Conservation (phyloP, 1,140 invertebrate species). For the Lasaia peninsularis region DNA sequence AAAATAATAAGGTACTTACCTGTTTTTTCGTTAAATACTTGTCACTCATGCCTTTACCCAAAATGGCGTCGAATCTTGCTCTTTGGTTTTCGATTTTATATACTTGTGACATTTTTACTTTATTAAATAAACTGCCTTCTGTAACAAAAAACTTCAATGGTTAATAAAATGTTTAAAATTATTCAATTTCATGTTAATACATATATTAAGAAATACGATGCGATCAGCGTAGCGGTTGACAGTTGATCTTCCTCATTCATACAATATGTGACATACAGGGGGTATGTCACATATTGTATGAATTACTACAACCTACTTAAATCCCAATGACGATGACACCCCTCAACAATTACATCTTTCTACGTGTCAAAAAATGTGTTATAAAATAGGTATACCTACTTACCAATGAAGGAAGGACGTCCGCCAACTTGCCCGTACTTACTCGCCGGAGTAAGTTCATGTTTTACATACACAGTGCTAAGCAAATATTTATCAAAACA, state of each 20-base stretch:
- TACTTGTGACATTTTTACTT: constrained; percentile 35
- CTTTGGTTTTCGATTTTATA: constrained; percentile 42
- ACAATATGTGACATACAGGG: too few species aligned
- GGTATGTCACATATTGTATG: too few species aligned
- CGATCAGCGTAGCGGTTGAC: too few species aligned
- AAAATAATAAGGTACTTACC: constrained; percentile 21
- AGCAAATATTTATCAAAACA: constrained; percentile 41
- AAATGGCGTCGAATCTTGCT: constrained; percentile 26
- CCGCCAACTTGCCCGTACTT: constrained; percentile 22
- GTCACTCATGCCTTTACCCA: constrained; percentile 35
- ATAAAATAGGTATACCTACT: constrained; percentile 14
- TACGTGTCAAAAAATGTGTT: too few species aligned
- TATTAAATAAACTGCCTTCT: constrained; percentile 46
- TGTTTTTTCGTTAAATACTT: constrained; percentile 44
- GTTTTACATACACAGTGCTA: constrained; percentile 41
- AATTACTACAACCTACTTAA: too few species aligned
- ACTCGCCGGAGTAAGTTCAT: constrained; percentile 34
- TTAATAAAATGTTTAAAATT: too few species aligned
- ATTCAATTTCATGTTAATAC: neutral
- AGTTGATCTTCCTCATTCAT: too few species aligned
- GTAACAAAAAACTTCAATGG: constrained; percentile 6
- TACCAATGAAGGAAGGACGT: constrained; percentile 44
- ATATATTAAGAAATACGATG: too few species aligned
- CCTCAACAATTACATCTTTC: too few species aligned
- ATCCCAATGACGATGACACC: too few species aligned